Percentiles rank a stretch among this genome's conserved stretches.
Conservation (phyloP, 2,888 invertebrate species). For the Artemia sinica region DNA sequence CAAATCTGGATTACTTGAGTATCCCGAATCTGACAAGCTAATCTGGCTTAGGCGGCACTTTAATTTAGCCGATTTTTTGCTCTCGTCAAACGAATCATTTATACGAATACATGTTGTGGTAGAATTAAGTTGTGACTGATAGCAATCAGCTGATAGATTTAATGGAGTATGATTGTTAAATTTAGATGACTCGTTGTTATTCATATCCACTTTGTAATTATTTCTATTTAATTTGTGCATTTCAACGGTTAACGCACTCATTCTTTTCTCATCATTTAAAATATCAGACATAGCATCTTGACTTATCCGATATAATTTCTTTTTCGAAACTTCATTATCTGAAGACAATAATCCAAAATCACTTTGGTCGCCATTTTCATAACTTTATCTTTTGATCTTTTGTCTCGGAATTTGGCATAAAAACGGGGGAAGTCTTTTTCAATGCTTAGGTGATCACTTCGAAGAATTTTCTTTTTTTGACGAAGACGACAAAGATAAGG, state of each 20-base stretch:
- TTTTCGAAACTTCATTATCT: conserved; percentile 3
- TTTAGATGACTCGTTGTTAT: background rate
- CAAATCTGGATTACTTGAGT: background rate
- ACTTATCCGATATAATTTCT: background rate
- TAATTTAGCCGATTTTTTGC: background rate
- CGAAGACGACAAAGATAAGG: background rate
- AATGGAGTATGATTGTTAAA: background rate
- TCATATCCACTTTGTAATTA: background rate
- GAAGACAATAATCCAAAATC: background rate
- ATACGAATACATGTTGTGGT: background rate
- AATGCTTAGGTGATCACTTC: conserved; percentile 3
- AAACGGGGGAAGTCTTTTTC: conserved; percentile 14
- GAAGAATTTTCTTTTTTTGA: conserved; percentile 9
- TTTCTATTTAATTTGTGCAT: background rate
- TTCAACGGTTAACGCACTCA: conserved; percentile 3
- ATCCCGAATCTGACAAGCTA: background rate
- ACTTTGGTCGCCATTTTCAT: background rate
- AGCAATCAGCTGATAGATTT: background rate
- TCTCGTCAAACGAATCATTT: too few species aligned
- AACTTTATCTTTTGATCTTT: background rate
- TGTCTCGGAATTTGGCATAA: conserved; percentile 2
- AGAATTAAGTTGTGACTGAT: background rate
- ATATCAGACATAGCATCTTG: background rate
- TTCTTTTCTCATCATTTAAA: conserved; percentile 3
- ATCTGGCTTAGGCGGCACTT: background rate